These are phyloP conservation scores for Tholera decimalis DNA, from an alignment of 2,888 invertebrate species.

Conservation along the genomic window DNA sequence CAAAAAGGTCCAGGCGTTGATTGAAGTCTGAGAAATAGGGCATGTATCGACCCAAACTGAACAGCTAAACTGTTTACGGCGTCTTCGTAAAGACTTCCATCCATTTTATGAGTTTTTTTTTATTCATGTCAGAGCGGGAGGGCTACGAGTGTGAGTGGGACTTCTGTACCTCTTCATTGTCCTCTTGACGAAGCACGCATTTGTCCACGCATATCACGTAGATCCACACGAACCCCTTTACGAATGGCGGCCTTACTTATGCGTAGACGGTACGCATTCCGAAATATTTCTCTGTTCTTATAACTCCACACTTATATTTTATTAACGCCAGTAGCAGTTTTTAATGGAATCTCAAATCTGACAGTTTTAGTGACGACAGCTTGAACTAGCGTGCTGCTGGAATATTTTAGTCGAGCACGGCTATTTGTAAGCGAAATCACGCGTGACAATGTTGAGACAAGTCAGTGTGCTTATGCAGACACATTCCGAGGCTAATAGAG, in stretches of 20 bases:
- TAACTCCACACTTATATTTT: conserved; percentile 48
- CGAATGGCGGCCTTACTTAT: conserved; percentile 61
- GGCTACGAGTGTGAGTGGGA: conserved; percentile 11
- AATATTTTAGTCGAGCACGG: conserved; percentile 40
- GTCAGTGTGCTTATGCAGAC: conserved; percentile 29
- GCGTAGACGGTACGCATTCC: conserved; percentile 64
- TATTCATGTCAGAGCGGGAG: background rate
- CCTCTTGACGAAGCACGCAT: conserved; percentile 20
- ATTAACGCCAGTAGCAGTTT: conserved; percentile 36
- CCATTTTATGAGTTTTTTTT: conserved; percentile 8
- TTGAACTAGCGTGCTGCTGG: background rate
- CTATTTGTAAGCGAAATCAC: conserved; percentile 43
- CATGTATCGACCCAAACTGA: background rate
- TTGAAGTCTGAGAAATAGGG: background rate
- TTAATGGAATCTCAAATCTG: conserved; percentile 33
- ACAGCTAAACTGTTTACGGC: background rate
- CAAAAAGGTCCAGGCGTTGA: conserved; percentile 1
- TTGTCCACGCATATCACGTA: conserved; percentile 63
- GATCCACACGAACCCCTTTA: conserved; percentile 64
- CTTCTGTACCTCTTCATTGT: conserved; percentile 34
- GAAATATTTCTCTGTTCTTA: conserved; percentile 48
- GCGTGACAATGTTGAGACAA: conserved; percentile 28
- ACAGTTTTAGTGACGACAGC: conserved; percentile 24
- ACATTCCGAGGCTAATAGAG: conserved; percentile 40
- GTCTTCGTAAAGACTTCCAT: background rate